A percentile compares a stretch with the other conserved stretches of the same genome.
Evolutionary conservation across 1,140 invertebrate species (phyloP).

Genomic region (Panulirus ornatus): DNA sequence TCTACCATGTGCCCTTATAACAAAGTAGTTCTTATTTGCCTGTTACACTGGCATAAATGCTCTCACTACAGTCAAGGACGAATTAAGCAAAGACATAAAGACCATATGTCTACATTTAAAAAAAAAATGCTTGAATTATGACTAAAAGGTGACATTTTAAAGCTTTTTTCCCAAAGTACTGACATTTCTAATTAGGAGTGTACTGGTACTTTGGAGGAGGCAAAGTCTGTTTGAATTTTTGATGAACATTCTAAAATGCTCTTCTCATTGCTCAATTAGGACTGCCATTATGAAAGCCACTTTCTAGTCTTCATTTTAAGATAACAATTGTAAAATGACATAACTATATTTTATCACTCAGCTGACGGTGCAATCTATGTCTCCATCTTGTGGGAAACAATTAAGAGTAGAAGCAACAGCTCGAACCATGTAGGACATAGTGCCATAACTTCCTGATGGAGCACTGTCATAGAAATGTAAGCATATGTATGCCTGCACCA

Average conservation of each 20-base stretch:
- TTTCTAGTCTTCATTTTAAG: not conserved
- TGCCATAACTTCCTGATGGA: conserved; percentile 97
- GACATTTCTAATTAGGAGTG: too few species aligned
- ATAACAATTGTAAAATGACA: not conserved
- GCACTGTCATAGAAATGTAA: conserved; percentile 98
- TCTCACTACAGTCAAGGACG: not conserved
- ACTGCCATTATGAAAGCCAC: not conserved
- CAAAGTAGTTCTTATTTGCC: too few species aligned
- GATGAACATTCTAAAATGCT: not conserved
- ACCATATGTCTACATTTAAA: not conserved
- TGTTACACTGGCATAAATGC: too few species aligned
- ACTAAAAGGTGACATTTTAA: not conserved
- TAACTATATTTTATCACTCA: conserved; percentile 77
- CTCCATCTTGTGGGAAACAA: conserved; percentile 86
- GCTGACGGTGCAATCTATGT: conserved; percentile 89
- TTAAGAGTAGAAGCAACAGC: conserved; percentile 87
- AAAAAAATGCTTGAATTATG: not conserved
- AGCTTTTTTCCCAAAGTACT: too few species aligned
- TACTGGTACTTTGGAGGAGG: too few species aligned
- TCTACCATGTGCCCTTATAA: too few species aligned
- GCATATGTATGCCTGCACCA: conserved; percentile 95
- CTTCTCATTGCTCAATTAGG: not conserved
- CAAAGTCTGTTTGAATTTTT: not conserved
- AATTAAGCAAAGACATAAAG: not conserved
- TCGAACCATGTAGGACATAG: conserved; percentile 97